These are phyloP conservation scores for Tachina lurida DNA, from an alignment of 2,888 invertebrate species.

Conservation along the genomic window DNA sequence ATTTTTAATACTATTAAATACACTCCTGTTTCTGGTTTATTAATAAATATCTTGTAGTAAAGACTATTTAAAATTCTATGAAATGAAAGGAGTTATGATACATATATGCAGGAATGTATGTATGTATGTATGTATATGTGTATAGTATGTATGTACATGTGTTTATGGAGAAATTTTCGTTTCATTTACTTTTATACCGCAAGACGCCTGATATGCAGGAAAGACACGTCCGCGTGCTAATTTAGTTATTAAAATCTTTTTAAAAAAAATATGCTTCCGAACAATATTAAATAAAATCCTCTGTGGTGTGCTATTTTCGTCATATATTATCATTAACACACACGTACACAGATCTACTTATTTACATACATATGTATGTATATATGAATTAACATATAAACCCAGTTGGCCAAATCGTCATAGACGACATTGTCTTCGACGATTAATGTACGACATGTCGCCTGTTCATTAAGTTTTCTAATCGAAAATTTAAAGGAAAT, in stretches of 20 bases:
- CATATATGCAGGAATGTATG: not conserved
- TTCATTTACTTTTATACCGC: not conserved
- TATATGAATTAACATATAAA: too few species aligned
- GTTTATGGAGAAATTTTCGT: too few species aligned
- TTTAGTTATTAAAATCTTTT: constrained; percentile 68
- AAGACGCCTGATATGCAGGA: not conserved
- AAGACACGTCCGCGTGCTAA: constrained; percentile 58
- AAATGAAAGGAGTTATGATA: not conserved
- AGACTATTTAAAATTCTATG: not conserved
- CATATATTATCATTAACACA: constrained; percentile 59
- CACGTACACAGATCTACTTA: constrained; percentile 3
- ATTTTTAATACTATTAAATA: too few species aligned
- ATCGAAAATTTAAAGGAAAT: too few species aligned
- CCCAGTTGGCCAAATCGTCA: too few species aligned
- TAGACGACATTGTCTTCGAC: too few species aligned
- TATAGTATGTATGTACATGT: not conserved
- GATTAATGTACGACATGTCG: too few species aligned
- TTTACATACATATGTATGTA: not conserved
- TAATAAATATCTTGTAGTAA: not conserved
- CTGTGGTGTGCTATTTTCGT: constrained; percentile 5
- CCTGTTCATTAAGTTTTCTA: too few species aligned
- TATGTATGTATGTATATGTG: not conserved
- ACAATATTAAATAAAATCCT: constrained; percentile 48
- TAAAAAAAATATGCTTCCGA: constrained; percentile 47
- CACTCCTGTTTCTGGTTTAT: too few species aligned